Evolutionary conservation across 2,888 invertebrate genomes (phyloP).

Genomic region (Noctuana brunneofusca): DNA sequence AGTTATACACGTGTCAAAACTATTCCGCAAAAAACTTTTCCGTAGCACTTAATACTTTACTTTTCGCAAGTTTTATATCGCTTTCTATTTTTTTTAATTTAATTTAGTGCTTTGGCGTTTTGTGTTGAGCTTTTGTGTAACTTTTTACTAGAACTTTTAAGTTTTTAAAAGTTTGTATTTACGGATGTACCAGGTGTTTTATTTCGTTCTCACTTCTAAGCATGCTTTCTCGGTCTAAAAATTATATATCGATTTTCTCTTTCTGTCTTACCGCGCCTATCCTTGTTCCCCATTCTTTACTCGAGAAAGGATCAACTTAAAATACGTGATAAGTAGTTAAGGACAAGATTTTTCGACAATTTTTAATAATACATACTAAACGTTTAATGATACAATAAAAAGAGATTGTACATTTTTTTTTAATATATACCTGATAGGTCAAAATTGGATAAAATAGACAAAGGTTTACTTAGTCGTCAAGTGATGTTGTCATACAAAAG

Average conservation of each 20-base stretch:
- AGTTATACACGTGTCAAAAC: slow-evolving; percentile 48
- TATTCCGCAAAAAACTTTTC: slow-evolving; percentile 23
- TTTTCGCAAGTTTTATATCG: slow-evolving; percentile 24
- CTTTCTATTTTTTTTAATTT: slow-evolving; percentile 29
- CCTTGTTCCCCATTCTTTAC: slow-evolving; percentile 47
- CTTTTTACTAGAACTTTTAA: neutral
- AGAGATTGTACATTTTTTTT: neutral
- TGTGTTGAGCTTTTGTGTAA: neutral
- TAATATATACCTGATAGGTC: too few relatives aligned
- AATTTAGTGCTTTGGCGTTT: neutral
- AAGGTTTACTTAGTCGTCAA: neutral
- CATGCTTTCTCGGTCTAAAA: slow-evolving; percentile 44
- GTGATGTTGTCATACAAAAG: neutral
- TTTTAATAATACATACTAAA: neutral
- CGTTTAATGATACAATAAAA: neutral
- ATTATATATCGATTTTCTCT: slow-evolving; percentile 56
- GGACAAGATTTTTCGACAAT: neutral
- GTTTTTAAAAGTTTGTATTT: neutral
- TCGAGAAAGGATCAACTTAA: slow-evolving; percentile 43
- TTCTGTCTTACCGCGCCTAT: slow-evolving; percentile 49
- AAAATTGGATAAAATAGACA: too few relatives aligned
- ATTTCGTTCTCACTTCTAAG: slow-evolving; percentile 53
- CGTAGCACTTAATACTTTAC: slow-evolving; percentile 12
- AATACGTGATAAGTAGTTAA: slow-evolving; percentile 26
- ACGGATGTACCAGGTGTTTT: slow-evolving; percentile 41